A percentile compares a stretch with the other conserved stretches of the same genome.
Conservation (phyloP, 1,140 invertebrate genomes). For the Procambarus clarkii region DNA sequence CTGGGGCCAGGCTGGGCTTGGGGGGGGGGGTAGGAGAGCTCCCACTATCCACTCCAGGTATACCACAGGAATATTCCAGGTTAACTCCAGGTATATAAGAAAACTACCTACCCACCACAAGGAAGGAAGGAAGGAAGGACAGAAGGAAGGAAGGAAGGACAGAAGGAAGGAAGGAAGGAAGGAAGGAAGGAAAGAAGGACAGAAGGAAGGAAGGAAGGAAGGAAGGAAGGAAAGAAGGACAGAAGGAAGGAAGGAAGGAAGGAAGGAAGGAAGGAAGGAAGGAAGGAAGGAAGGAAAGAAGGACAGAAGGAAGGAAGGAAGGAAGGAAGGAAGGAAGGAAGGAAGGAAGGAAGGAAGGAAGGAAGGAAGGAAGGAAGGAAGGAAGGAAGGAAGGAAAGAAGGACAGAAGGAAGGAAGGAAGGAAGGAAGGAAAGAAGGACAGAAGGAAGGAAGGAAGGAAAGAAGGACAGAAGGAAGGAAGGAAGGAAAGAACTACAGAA, state of each 20-base stretch:
- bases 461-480: slow-evolving; percentile 26
- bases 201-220: background rate
- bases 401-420: background rate
- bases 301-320: slow-evolving; percentile 8
- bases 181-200: background rate
- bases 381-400: slow-evolving; percentile 32
- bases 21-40: no score
- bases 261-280: slow-evolving; percentile 21
- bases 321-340: background rate
- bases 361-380: slow-evolving; percentile 25
- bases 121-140: slow-evolving; percentile 10
- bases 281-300: slow-evolving; percentile 22
- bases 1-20: no score
- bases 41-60: no score
- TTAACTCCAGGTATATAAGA: no score
- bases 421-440: slow-evolving; percentile 4
- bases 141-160: slow-evolving; percentile 16
- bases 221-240: background rate
- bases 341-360: slow-evolving; percentile 25
- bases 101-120: background rate
- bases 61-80: no score
- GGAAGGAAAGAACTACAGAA: slow-evolving; percentile 3
- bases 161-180: slow-evolving; percentile 16
- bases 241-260: slow-evolving; percentile 13
- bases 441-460: slow-evolving; percentile 21